Percentiles rank a stretch among this genome's conserved stretches.
Evolutionary conservation across 2,797 vertebrate genomes (phyloP).

Genomic region (Hoplostethus atlanticus): DNA sequence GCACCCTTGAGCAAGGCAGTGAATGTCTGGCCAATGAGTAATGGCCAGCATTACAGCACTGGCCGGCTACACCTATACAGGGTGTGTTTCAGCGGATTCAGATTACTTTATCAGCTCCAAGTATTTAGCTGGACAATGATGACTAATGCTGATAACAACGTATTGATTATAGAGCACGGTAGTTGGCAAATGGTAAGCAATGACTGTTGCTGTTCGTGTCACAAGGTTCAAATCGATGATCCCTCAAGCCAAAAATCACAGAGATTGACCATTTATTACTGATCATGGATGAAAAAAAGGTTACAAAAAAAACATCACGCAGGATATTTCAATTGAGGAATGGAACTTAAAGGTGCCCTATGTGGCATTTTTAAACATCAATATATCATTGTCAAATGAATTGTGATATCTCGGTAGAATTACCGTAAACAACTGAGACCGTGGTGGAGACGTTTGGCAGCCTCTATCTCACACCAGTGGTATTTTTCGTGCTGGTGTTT

Average conservation of each 20-base stretch:
- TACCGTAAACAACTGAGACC: too few relatives aligned
- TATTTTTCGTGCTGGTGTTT: too few relatives aligned
- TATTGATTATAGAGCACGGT: slow-evolving; percentile 44
- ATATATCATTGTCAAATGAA: too few relatives aligned
- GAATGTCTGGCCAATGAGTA: too few relatives aligned
- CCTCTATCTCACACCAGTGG: too few relatives aligned
- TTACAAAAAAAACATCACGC: not conserved
- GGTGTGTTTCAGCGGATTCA: slow-evolving; percentile 1
- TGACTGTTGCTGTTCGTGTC: slow-evolving; percentile 52
- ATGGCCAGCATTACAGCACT: not conserved
- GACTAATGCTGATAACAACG: slow-evolving; percentile 47
- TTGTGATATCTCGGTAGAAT: too few relatives aligned
- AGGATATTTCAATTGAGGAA: not conserved
- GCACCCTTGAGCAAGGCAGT: not conserved
- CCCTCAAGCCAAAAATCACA: slow-evolving; percentile 29
- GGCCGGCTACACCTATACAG: too few relatives aligned
- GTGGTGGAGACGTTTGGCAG: too few relatives aligned
- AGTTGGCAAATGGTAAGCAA: slow-evolving; percentile 46
- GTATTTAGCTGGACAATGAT: slow-evolving; percentile 36
- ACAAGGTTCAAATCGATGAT: slow-evolving; percentile 49
- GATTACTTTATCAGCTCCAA: not conserved
- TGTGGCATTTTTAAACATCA: too few relatives aligned
- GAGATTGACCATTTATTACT: slow-evolving; percentile 14
- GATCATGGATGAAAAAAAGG: not conserved
- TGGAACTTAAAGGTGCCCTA: too few relatives aligned